Percentiles rank a stretch among this genome's conserved stretches.
phyloP scores from a whole-genome alignment of 2,113 vertebrate genomes.

The Eurystomus gularis region DNA sequence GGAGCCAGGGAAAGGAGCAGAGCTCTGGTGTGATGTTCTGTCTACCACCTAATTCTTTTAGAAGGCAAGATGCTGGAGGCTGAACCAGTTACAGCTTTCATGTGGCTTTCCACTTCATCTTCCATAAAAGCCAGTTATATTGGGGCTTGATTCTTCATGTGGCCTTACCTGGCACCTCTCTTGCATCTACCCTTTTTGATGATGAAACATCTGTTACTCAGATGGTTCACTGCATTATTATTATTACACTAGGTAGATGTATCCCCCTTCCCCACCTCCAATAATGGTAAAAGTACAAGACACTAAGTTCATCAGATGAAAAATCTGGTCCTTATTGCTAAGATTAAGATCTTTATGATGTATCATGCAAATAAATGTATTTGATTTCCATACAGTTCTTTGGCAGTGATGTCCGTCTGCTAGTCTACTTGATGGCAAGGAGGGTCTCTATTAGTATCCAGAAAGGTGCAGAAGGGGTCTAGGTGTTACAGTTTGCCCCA shows the following conservation, averaged over 20 bases:
- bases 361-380: neutral
- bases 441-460: neutral
- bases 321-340: neutral
- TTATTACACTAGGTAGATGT: neutral
- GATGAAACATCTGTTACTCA: constrained; percentile 23
- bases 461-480: neutral
- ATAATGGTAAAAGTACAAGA: neutral
- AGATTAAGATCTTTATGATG: neutral
- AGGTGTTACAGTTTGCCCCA: neutral
- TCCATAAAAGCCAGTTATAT: neutral
- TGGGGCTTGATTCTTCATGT: constrained; percentile 3
- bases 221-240: neutral
- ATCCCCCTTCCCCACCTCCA: neutral
- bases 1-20: constrained; percentile 17
- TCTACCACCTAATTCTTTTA: constrained; percentile 19
- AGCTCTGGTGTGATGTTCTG: neutral
- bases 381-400: neutral
- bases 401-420: neutral
- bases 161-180: constrained; percentile 20
- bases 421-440: neutral
- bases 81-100: constrained; percentile 25
- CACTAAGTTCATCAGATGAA: neutral
- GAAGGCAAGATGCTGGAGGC: constrained; percentile 25
- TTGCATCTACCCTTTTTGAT: constrained; percentile 3
- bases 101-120: constrained; percentile 36